phyloP scores from a whole-genome alignment of 2,888 invertebrate species.

The Teleiodes luculella region DNA sequence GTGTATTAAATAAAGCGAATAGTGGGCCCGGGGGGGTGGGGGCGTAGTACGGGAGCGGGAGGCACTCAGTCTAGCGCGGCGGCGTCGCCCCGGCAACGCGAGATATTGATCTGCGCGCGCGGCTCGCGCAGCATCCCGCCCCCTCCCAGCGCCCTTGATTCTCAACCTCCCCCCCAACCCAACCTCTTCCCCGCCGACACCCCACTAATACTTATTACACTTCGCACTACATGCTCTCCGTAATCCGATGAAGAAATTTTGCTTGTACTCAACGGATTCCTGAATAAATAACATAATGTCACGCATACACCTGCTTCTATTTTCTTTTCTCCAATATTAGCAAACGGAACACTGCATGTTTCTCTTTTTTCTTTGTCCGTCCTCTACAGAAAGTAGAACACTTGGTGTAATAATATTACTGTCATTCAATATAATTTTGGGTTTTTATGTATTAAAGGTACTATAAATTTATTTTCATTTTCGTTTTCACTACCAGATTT shows the following conservation, averaged over 20 bases:
- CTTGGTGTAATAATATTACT: too few species aligned
- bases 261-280: constrained; percentile 47
- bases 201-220: constrained; percentile 72
- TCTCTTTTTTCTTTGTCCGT: too few species aligned
- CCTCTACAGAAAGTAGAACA: too few species aligned
- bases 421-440: too few species aligned
- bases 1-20: constrained; percentile 74
- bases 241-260: constrained; percentile 72
- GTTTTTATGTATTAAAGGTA: too few species aligned
- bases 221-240: constrained; percentile 71
- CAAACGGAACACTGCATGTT: not conserved
- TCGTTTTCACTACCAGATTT: too few species aligned
- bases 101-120: constrained; percentile 73
- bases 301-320: constrained; percentile 2
- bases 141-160: constrained; percentile 65
- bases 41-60: constrained; percentile 78
- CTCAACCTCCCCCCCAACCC: constrained; percentile 48
- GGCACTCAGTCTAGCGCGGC: constrained; percentile 82
- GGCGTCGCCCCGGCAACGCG: constrained; percentile 80
- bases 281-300: constrained; percentile 5
- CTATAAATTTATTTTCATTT: too few species aligned
- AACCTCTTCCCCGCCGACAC: constrained; percentile 17
- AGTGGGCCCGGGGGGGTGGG: constrained; percentile 51
- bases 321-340: not conserved
- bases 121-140: constrained; percentile 71